Conservation (phyloP, 2,888 invertebrate genomes). For the Acholoe squamosa region DNA sequence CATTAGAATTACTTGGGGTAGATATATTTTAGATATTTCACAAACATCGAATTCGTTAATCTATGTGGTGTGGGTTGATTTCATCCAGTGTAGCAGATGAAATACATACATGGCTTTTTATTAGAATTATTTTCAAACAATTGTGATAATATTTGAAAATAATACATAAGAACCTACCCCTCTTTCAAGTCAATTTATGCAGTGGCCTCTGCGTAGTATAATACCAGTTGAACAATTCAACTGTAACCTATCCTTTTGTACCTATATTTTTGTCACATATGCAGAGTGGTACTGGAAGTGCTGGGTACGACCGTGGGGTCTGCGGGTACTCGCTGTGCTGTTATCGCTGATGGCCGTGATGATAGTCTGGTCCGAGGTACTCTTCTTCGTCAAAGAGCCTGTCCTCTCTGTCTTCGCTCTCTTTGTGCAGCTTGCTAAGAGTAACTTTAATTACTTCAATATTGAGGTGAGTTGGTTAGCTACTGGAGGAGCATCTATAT, state of each 20-base stretch:
- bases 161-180: too few relatives aligned
- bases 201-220: too few relatives aligned
- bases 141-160: too few relatives aligned
- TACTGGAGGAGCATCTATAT: constrained; percentile 72
- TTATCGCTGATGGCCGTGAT: constrained; percentile 92
- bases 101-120: too few relatives aligned
- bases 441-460: constrained; percentile 94
- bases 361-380: constrained; percentile 99
- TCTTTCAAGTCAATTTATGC: too few relatives aligned
- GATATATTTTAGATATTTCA: too few relatives aligned
- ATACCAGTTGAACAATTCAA: too few relatives aligned
- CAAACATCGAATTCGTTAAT: too few relatives aligned
- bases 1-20: too few relatives aligned
- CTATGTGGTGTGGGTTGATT: too few relatives aligned
- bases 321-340: constrained; percentile 86
- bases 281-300: constrained; percentile 99
- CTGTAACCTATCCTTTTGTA: not conserved
- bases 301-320: constrained; percentile 89
- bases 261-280: constrained; percentile 48
- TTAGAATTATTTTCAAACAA: too few relatives aligned
- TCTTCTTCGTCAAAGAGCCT: constrained; percentile 96
- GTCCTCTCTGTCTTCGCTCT: constrained; percentile 98
- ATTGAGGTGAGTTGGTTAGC: constrained; percentile 91
- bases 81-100: too few relatives aligned
- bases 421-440: constrained; percentile 92